phyloP scores from a whole-genome alignment of 2,797 vertebrate species.

The Phoebastria nigripes region DNA sequence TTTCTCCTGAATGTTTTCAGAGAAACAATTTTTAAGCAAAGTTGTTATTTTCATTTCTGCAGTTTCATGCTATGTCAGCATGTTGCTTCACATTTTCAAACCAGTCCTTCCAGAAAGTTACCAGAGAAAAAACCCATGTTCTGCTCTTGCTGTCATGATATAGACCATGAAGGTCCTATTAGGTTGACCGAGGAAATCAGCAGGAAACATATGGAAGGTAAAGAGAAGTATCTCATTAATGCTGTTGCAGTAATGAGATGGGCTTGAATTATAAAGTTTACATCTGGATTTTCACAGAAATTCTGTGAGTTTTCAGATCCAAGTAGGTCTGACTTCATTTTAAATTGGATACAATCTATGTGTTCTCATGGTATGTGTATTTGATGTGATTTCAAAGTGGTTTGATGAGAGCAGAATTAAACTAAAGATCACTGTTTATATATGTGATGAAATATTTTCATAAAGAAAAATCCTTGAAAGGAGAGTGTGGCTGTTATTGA shows the following conservation, averaged over 20 bases:
- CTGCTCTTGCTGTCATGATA: background rate
- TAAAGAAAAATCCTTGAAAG: background rate
- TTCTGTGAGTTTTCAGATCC: background rate
- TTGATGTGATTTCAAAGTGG: background rate
- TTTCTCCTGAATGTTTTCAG: background rate
- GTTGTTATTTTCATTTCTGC: background rate
- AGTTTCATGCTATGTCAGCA: background rate
- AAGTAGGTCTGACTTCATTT: background rate
- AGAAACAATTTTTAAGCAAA: background rate
- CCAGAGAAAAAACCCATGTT: fast-evolving
- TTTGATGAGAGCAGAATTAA: background rate
- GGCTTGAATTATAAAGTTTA: background rate
- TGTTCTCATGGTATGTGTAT: background rate
- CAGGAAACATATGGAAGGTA: background rate
- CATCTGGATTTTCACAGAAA: background rate
- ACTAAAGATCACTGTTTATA: background rate
- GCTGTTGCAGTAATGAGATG: background rate
- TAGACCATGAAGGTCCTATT: background rate
- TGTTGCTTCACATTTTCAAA: background rate
- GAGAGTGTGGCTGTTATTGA: background rate
- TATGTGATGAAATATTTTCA: background rate
- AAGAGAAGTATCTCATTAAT: background rate
- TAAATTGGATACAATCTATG: background rate
- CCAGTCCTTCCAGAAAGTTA: background rate
- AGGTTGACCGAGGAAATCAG: background rate